Percentiles rank a stretch among this genome's conserved stretches.
phyloP scores from a whole-genome alignment of 2,797 vertebrate genomes.

The Petrocephalus sullivani region DNA sequence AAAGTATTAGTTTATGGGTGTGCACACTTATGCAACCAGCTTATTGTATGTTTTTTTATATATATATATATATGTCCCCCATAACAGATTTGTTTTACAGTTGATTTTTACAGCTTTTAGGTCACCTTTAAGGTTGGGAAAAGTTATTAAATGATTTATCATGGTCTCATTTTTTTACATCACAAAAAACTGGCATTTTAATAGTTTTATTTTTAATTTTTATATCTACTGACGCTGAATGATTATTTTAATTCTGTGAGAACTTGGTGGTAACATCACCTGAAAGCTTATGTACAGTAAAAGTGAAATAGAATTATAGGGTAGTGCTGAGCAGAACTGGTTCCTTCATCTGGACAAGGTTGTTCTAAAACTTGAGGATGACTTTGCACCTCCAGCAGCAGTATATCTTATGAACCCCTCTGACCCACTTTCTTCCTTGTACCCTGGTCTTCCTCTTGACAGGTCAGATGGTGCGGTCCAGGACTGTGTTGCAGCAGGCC shows the following conservation, averaged over 20 bases:
- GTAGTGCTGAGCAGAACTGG: neutral
- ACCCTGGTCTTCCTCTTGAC: constrained; percentile 22
- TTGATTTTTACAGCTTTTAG: too few species aligned
- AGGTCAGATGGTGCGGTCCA: constrained; percentile 76
- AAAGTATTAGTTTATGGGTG: too few species aligned
- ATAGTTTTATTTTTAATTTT: too few species aligned
- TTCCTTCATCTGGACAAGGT: neutral
- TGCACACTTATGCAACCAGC: too few species aligned
- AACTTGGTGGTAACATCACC: neutral
- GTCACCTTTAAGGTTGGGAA: too few species aligned
- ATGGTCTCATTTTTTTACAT: too few species aligned
- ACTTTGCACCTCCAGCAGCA: neutral
- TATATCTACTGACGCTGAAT: neutral
- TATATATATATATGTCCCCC: too few species aligned
- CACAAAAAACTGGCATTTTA: too few species aligned
- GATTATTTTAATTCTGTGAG: neutral
- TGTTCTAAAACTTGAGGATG: neutral
- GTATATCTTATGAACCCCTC: neutral
- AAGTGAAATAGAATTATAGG: neutral
- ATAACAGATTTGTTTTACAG: too few species aligned
- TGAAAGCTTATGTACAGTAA: neutral
- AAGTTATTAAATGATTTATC: too few species aligned
- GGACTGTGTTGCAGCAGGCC: constrained; percentile 73
- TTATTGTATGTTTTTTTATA: too few species aligned
- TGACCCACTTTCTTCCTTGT: neutral